Conservation (phyloP, 2,797 vertebrate species). For the Typhlichthys eigenmanni region DNA sequence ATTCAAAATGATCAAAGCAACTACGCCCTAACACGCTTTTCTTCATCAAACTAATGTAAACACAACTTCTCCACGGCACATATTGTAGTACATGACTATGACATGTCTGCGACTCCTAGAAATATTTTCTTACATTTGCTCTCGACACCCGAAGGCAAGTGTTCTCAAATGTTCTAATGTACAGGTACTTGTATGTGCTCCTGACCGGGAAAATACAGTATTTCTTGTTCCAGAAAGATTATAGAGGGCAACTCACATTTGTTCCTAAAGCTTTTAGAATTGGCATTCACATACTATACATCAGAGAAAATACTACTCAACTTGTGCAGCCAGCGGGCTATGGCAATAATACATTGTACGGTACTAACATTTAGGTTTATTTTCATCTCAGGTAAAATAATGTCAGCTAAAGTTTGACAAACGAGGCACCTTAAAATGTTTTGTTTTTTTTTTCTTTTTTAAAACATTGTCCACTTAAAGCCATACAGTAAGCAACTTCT, state of each 20-base stretch:
- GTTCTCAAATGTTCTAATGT: constrained; percentile 57
- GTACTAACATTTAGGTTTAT: constrained; percentile 69
- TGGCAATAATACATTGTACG: constrained; percentile 73
- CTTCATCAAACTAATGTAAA: constrained; percentile 79
- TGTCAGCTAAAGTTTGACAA: constrained; percentile 73
- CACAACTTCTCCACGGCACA: constrained; percentile 73
- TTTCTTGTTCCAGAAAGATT: constrained; percentile 65
- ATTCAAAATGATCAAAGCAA: constrained; percentile 79
- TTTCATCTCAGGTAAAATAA: constrained; percentile 72
- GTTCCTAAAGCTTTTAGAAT: constrained; percentile 75
- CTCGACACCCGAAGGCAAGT: constrained; percentile 69
- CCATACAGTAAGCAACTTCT: constrained; percentile 75
- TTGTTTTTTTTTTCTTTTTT: constrained; percentile 18
- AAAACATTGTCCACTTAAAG: constrained; percentile 77
- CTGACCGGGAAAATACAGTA: constrained; percentile 47
- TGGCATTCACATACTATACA: constrained; percentile 73
- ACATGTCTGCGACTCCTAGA: constrained; percentile 66
- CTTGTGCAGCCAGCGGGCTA: constrained; percentile 76
- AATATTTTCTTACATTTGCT: constrained; percentile 59
- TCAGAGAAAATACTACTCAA: constrained; percentile 71
- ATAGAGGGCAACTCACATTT: constrained; percentile 64
- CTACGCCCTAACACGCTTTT: constrained; percentile 75
- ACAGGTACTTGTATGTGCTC: constrained; percentile 70
- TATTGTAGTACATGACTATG: constrained; percentile 63
- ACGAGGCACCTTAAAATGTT: constrained; percentile 79